phyloP scores from a whole-genome alignment of 2,888 invertebrate species.

The Chloromyia formosa region DNA sequence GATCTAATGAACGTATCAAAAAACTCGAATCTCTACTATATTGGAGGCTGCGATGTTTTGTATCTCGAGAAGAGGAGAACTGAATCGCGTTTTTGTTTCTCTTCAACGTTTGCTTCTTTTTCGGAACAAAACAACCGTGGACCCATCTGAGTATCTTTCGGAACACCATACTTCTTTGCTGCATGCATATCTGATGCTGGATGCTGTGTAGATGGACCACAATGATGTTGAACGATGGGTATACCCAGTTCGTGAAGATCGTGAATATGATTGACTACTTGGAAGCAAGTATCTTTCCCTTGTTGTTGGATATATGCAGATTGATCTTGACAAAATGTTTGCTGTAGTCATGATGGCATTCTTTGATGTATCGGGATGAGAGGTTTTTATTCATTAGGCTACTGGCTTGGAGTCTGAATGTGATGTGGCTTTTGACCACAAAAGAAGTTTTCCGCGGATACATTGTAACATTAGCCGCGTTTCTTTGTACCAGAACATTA shows the following conservation, averaged over 20 bases:
- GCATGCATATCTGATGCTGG: not conserved
- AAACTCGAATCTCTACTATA: not conserved
- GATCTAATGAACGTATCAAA: not conserved
- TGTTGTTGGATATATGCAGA: not conserved
- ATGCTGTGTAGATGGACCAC: conserved; percentile 4
- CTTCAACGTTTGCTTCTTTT: not conserved
- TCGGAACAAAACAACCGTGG: not conserved
- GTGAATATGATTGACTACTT: conserved; percentile 4
- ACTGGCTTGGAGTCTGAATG: no score
- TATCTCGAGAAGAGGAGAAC: no score
- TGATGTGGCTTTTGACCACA: no score
- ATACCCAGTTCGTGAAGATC: not conserved
- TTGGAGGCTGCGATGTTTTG: not conserved
- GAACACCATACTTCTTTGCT: not conserved
- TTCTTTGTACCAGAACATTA: no score
- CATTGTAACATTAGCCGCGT: no score
- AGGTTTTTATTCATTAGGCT: no score
- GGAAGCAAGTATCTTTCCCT: not conserved
- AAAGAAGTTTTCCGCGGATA: no score
- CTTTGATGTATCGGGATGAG: no score
- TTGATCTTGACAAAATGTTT: no score
- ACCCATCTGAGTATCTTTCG: conserved; percentile 2
- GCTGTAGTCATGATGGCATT: no score
- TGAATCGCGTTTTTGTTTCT: no score
- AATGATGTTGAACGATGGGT: not conserved